Evolutionary conservation across 2,888 invertebrate species (phyloP).

Genomic region (Chrysolina americana): DNA sequence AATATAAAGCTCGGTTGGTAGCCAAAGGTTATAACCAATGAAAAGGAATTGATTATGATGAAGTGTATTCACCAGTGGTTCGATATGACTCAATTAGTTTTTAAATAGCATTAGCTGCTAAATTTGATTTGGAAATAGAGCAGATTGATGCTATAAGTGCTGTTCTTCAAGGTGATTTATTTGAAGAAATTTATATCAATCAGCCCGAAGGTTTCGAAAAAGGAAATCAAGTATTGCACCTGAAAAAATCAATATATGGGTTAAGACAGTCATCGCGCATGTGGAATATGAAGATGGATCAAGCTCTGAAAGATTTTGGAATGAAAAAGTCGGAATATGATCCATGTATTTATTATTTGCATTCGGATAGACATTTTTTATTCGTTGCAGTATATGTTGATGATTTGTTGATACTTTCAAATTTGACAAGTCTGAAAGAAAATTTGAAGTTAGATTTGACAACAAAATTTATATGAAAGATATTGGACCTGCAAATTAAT

Average conservation of each 20-base stretch:
- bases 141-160: slow-evolving; percentile 8
- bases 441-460: background rate
- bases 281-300: background rate
- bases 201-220: slow-evolving; percentile 21
- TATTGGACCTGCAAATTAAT: slow-evolving; percentile 8
- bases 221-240: background rate
- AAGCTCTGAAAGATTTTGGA: slow-evolving; percentile 9
- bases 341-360: slow-evolving; percentile 1
- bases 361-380: slow-evolving; percentile 1
- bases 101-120: background rate
- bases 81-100: background rate
- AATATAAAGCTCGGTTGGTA: background rate
- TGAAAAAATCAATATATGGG: slow-evolving; percentile 4
- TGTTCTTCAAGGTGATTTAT: slow-evolving; percentile 1
- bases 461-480: slow-evolving; percentile 21
- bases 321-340: background rate
- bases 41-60: background rate
- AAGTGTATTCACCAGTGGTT: background rate
- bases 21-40: background rate
- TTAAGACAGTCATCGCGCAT: slow-evolving; percentile 2
- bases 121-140: slow-evolving; percentile 2
- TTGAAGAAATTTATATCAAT: slow-evolving; percentile 21
- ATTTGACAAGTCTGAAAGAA: background rate
- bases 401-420: background rate
- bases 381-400: background rate